Conservation (phyloP, 2,888 invertebrate genomes). For the Gortyna flavago region DNA sequence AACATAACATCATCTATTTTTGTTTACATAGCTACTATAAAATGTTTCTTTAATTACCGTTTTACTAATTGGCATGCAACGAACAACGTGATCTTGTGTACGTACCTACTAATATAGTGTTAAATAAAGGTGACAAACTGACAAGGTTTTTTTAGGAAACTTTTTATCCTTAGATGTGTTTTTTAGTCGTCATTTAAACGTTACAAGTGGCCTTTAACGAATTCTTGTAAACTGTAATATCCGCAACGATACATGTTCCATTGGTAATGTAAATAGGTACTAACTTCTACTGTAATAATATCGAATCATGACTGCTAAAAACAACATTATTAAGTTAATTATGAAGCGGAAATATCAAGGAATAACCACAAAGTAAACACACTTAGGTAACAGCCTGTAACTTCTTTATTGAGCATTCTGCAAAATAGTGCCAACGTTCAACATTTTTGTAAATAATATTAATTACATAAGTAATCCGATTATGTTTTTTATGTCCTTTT, state of each 20-base stretch:
- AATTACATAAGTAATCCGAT: not conserved
- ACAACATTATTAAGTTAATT: constrained; percentile 13
- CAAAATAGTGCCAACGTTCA: not conserved
- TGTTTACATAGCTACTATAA: constrained; percentile 34
- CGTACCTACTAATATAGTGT: constrained; percentile 8
- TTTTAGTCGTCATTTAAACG: constrained; percentile 17
- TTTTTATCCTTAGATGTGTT: constrained; percentile 14
- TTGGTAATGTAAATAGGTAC: not conserved
- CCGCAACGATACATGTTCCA: constrained; percentile 11
- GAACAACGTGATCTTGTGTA: constrained; percentile 31
- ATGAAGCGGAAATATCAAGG: constrained; percentile 27
- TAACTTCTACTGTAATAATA: not conserved
- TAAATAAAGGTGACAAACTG: constrained; percentile 45
- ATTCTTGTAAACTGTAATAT: constrained; percentile 28
- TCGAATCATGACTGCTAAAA: not conserved
- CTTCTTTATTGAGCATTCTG: constrained; percentile 1
- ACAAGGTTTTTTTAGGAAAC: constrained; percentile 45
- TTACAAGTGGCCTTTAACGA: constrained; percentile 31
- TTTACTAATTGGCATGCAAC: constrained; percentile 40
- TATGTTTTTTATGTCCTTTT: not conserved
- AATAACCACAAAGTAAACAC: constrained; percentile 31
- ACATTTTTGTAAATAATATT: not conserved
- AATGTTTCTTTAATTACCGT: constrained; percentile 32
- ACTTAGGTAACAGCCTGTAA: not conserved
- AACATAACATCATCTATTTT: constrained; percentile 32